phyloP scores from a whole-genome alignment of 2,113 vertebrate genomes.

The Tamias sibiricus region DNA sequence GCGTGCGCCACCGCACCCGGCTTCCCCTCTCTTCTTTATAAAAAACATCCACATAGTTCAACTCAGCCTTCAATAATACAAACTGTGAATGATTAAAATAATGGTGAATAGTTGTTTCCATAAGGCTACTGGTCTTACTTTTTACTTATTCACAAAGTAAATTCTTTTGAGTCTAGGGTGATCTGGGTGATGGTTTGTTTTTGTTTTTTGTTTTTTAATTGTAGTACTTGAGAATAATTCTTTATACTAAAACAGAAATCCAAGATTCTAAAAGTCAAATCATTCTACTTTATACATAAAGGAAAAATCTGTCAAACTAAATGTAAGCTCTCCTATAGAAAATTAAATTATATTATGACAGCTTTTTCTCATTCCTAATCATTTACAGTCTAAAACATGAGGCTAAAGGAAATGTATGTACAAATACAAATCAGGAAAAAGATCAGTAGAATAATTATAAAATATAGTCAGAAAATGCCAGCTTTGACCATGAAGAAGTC shows the following conservation, averaged over 20 bases:
- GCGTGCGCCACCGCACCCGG: too few species aligned
- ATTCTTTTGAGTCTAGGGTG: conserved; percentile 45
- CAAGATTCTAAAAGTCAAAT: not conserved
- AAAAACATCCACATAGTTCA: not conserved
- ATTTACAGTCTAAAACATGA: not conserved
- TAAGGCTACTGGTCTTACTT: not conserved
- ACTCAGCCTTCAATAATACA: too few species aligned
- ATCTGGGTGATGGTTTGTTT: not conserved
- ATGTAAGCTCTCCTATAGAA: not conserved
- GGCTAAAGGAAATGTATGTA: not conserved
- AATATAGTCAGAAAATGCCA: not conserved
- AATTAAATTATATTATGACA: not conserved
- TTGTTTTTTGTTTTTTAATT: not conserved
- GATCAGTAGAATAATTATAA: not conserved
- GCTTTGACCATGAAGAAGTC: not conserved
- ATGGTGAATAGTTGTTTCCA: not conserved
- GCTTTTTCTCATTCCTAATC: not conserved
- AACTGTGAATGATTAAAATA: not conserved
- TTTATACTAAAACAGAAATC: conserved; percentile 16
- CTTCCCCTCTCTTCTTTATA: not conserved
- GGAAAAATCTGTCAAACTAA: not conserved
- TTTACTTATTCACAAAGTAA: conserved; percentile 21
- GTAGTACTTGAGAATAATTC: not conserved
- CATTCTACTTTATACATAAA: not conserved
- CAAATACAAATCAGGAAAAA: not conserved